phyloP scores from a whole-genome alignment of 2,797 vertebrate genomes.

The Acanthopagrus latus region DNA sequence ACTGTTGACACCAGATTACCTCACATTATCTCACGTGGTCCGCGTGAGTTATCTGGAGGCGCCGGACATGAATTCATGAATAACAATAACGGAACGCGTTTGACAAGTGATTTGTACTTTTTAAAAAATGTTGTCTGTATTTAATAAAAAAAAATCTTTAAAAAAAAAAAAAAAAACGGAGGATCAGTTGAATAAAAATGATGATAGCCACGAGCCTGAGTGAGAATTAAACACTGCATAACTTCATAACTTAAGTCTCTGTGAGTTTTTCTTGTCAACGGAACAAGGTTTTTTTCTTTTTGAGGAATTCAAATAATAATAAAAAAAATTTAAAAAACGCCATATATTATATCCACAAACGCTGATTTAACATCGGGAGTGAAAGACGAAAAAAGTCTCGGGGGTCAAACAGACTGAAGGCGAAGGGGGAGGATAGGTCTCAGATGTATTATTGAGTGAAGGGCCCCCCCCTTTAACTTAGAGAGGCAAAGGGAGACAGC shows the following conservation, averaged over 20 bases:
- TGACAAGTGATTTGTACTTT: conserved; percentile 27
- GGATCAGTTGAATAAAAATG: conserved; percentile 19
- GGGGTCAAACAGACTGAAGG: conserved; percentile 41
- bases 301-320: conserved; percentile 21
- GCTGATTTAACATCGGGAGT: conserved; percentile 5
- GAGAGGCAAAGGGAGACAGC: conserved; percentile 31
- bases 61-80: conserved; percentile 13
- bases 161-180: not conserved
- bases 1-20: conserved; percentile 52
- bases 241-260: not conserved
- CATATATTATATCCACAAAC: not conserved
- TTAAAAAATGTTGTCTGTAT: conserved; percentile 17
- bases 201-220: conserved; percentile 7
- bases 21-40: conserved; percentile 30
- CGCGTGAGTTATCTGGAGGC: conserved; percentile 21
- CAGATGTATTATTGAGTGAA: conserved; percentile 64
- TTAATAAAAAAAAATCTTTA: conserved; percentile 1
- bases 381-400: not conserved
- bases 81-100: conserved; percentile 15
- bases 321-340: too few relatives aligned
- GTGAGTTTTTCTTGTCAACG: conserved; percentile 9
- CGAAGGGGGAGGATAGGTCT: conserved; percentile 14
- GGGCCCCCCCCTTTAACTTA: conserved; percentile 47
- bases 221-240: conserved; percentile 3
- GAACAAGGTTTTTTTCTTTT: conserved; percentile 15